Evolutionary conservation across 2,797 vertebrate species (phyloP).

Genomic region (Myotis daubentonii): DNA sequence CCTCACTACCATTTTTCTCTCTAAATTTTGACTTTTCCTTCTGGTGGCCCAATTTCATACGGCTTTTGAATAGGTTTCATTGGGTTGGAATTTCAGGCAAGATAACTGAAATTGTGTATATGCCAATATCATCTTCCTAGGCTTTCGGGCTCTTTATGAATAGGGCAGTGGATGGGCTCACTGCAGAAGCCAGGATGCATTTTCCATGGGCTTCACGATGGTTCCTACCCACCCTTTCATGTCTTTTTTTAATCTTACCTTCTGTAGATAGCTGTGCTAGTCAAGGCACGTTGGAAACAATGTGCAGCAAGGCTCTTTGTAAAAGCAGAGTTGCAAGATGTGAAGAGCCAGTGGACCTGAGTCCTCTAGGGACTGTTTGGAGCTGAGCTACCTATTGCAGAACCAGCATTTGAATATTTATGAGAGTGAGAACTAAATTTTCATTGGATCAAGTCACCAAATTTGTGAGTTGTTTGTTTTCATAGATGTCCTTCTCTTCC

Average conservation of each 20-base stretch:
- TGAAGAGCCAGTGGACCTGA: background rate
- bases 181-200: background rate
- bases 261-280: background rate
- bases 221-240: background rate
- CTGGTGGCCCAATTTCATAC: slow-evolving; percentile 56
- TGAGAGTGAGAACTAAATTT: background rate
- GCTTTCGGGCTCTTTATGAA: background rate
- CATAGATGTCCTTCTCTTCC: background rate
- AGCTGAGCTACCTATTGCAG: background rate
- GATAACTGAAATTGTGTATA: background rate
- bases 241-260: background rate
- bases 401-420: background rate
- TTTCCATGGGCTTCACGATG: slow-evolving; percentile 20
- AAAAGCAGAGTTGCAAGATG: background rate
- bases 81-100: slow-evolving; percentile 25
- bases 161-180: background rate
- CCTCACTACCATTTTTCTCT: slow-evolving; percentile 65
- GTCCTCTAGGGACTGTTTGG: background rate
- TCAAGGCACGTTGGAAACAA: background rate
- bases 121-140: background rate
- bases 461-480: background rate
- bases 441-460: background rate
- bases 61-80: slow-evolving; percentile 11
- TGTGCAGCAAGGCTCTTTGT: background rate
- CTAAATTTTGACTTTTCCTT: slow-evolving; percentile 65